Percentiles rank a stretch among this genome's conserved stretches.
phyloP scores from a whole-genome alignment of 2,888 invertebrate genomes.

The Leucozona laternaria region DNA sequence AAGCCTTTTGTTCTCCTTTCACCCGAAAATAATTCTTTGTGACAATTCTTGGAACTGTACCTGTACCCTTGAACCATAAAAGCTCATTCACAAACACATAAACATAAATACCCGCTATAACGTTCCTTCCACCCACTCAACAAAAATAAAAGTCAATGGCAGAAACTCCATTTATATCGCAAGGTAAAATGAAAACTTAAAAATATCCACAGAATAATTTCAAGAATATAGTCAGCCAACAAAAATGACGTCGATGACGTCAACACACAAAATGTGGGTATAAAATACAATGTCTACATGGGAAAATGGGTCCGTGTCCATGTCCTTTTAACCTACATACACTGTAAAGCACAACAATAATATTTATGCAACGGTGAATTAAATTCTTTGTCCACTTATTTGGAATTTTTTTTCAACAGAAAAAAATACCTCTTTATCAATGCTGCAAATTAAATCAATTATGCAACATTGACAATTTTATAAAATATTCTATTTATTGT shows the following conservation, averaged over 20 bases:
- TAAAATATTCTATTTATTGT: no score
- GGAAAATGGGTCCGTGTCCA: slow-evolving; percentile 58
- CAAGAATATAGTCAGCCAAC: slow-evolving; percentile 45
- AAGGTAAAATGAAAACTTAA: slow-evolving; percentile 48
- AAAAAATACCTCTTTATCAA: background rate
- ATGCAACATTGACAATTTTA: no score
- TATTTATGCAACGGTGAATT: slow-evolving; percentile 38
- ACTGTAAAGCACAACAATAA: slow-evolving; percentile 10
- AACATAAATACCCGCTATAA: background rate
- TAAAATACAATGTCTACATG: slow-evolving; percentile 59
- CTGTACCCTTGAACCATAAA: slow-evolving; percentile 22
- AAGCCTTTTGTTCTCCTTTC: background rate
- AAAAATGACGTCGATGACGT: slow-evolving; percentile 29
- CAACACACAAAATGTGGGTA: slow-evolving; percentile 11
- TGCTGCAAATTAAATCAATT: no score
- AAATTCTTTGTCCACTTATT: slow-evolving; percentile 15
- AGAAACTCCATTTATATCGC: slow-evolving; percentile 46
- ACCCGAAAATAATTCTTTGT: background rate
- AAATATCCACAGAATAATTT: slow-evolving; percentile 45
- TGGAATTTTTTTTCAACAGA: background rate
- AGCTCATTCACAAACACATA: background rate
- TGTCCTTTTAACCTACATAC: slow-evolving; percentile 72
- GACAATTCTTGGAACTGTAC: background rate
- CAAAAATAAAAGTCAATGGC: slow-evolving; percentile 37
- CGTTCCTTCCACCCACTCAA: background rate